phyloP scores from a whole-genome alignment of 2,113 vertebrate species.

The Myrmophylax atrothorax region DNA sequence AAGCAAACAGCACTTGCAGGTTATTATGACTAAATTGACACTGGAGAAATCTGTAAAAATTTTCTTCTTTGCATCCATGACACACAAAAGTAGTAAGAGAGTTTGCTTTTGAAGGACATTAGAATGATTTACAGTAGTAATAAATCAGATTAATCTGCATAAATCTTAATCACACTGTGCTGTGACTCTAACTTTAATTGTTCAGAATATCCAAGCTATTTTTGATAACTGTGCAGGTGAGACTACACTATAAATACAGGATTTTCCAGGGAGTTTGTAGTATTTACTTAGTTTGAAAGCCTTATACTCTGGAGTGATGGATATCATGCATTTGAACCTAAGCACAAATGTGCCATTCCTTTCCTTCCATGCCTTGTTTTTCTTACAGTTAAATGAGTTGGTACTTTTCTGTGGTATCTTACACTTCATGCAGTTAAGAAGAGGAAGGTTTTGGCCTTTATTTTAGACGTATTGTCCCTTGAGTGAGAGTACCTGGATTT shows the following conservation, averaged over 20 bases:
- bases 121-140: background rate
- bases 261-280: background rate
- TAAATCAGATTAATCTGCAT: background rate
- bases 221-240: background rate
- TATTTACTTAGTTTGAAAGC: background rate
- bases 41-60: background rate
- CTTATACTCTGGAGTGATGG: background rate
- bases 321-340: background rate
- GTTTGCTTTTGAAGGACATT: background rate
- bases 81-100: background rate
- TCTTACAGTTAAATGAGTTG: background rate
- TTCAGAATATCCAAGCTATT: background rate
- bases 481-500: background rate
- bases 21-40: slow-evolving; percentile 10
- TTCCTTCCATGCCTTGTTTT: background rate
- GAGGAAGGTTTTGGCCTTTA: background rate
- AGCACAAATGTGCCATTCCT: background rate
- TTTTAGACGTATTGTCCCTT: background rate
- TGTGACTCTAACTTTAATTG: background rate
- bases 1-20: slow-evolving; percentile 32
- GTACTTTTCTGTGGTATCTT: background rate
- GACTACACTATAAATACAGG: background rate
- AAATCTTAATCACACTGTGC: background rate
- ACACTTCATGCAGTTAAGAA: background rate
- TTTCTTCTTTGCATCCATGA: background rate